Evolutionary conservation across 2,888 invertebrate species (phyloP), one percentile per base, ranked within the genome.

Genomic region (Ornithoptera alexandrae): DNA sequence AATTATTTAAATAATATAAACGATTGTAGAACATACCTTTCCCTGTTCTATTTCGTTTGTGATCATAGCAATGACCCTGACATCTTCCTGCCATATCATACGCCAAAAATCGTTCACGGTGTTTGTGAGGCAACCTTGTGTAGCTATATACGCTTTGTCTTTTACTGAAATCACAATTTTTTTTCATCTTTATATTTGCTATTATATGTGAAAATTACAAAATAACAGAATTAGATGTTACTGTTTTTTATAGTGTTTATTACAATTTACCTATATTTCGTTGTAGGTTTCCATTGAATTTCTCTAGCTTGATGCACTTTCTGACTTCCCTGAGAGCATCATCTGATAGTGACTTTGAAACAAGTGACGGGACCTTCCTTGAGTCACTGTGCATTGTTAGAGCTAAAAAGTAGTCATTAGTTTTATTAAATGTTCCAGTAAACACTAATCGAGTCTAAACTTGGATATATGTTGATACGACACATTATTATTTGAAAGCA

Each of bases 51-150:
- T 95, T 92, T 98, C 98, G 92, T 98, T 98, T 75, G 99, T 99
- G 77, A 98, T 98, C 99, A 99, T 99, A 63, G 98, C 98, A 80
- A 99, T 98, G 64, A 99, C 97, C 67, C 97, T 94, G 66, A 97
- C 96, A 84, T 99, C 98, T 86, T 99, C 98, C 90, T 99, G 98
- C 97, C 98, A 99, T 17, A 99, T 96, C 99, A 99, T 99, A 75
- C 96, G 95, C 99, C 99, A 99, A 89, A 99, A 99, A 86, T 99
- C 98, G 62, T 94, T 94, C 56, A 96, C 95, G 0, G 99, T 99
- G 77, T 95, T 96, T 42, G 96, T 95, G 74, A 99, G 93, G 85
- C 98, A 99, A 67, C 99, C 96, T 91, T 99, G 98, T 0, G 98
- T 97, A 0, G 97, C 97, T 76, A 98, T 97, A 83, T 98, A 98